Conservation (phyloP, 1,140 invertebrate species). For the Branchinecta lindahli region DNA sequence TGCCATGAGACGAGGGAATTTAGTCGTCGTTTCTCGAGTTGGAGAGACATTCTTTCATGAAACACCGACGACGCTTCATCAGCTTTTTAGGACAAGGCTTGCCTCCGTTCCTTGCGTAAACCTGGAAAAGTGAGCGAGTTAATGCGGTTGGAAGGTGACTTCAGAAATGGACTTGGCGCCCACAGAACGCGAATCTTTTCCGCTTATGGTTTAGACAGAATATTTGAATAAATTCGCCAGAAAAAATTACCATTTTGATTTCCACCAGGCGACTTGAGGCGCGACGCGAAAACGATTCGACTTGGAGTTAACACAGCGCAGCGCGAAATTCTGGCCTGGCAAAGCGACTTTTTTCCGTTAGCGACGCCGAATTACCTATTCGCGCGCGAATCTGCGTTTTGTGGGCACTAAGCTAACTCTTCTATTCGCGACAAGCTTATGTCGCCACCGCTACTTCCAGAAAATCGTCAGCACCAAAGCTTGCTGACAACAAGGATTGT, state of each 20-base stretch:
- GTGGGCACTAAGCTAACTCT: too few species aligned
- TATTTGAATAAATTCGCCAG: conserved; percentile 33
- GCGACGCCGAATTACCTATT: too few species aligned
- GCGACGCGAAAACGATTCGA: too few species aligned
- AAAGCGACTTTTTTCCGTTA: background rate
- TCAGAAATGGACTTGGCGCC: conserved; percentile 29
- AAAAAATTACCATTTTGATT: too few species aligned
- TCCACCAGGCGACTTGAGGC: too few species aligned
- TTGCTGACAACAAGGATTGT: too few species aligned
- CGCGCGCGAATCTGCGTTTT: too few species aligned
- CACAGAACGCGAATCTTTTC: conserved; percentile 31
- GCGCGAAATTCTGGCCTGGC: conserved; percentile 32
- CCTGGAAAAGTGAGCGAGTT: conserved; percentile 26
- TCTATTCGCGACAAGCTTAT: too few species aligned
- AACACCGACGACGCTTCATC: conserved; percentile 32
- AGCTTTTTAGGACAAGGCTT: conserved; percentile 42
- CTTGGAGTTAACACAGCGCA: too few species aligned
- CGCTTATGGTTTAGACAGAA: conserved; percentile 31
- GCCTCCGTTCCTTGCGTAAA: conserved; percentile 48
- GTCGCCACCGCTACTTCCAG: too few species aligned
- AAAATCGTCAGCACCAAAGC: too few species aligned
- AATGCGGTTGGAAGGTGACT: conserved; percentile 25
- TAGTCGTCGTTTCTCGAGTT: background rate
- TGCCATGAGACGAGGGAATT: background rate
- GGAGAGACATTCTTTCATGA: conserved; percentile 20